Evolutionary conservation across 2,888 invertebrate species (phyloP), one percentile per base, ranked within the genome.

Genomic region (Bugula neritina): DNA sequence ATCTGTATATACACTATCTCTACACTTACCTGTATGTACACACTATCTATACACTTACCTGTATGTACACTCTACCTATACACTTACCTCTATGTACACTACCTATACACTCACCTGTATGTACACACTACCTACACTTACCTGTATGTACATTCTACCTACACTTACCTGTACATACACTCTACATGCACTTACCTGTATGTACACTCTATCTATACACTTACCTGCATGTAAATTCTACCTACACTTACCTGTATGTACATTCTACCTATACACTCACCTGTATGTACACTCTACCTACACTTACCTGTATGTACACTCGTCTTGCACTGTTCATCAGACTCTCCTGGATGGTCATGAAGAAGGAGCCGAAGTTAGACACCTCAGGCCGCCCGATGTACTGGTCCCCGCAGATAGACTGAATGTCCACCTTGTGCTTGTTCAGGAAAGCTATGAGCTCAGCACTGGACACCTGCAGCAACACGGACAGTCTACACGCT

Each of bases 271-370:
- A 17, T n/a, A 43, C 43, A 43, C 17, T 5, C 17, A 43, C 43
- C 43, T 43, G 43, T 43, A 43, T 43, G 17, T 43, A 43, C n/a
- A 43, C 17, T 43, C 5, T 43, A n/a, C n/a, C 17, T 5, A 43
- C n/a, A 57, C 10, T 3, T 63, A 63, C 63, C 63, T 63, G 63
- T 13, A 63, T 31, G n/a, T 63, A 63, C 31, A 63, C 63, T 25
- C 63, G 63, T 25, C 63, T 21, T 13, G 63, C 63, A 34, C 63
- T 63, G 63, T 63, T 63, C 63, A 63, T 63, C 31, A 63, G 63
- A 31, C 63, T 63, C 31, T 63, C 63, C n/a, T 63, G 63, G 2
- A 63, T 63, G 10, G 63, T 63, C 63, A 63, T 63, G n/a, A 63
- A 63, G 63, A 63, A 63, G n/a, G 63, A 29, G n/a, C 63, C 63